These are phyloP conservation scores for Callosobruchus maculatus DNA, from an alignment of 2,888 invertebrate species.

Conservation along the genomic window DNA sequence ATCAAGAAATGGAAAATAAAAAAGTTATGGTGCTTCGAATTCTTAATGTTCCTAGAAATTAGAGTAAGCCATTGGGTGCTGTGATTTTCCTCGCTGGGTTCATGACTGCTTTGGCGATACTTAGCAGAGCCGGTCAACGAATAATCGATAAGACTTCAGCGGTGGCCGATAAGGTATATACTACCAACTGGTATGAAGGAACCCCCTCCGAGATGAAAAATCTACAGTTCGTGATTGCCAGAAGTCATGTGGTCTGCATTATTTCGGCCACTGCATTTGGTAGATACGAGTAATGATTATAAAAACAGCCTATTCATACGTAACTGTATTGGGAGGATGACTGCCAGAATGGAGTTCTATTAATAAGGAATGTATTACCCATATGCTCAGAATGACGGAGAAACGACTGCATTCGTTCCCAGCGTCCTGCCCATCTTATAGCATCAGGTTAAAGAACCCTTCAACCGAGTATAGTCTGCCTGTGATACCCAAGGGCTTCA, in stretches of 20 bases:
- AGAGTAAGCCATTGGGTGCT: conserved; percentile 3
- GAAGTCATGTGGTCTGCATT: not conserved
- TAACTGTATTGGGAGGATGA: too few species aligned
- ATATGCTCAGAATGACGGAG: too few species aligned
- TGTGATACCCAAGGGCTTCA: too few species aligned
- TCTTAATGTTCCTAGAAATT: too few species aligned
- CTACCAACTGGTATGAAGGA: conserved; percentile 4
- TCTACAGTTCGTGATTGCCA: conserved; percentile 4
- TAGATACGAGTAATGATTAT: not conserved
- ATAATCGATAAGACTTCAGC: conserved; percentile 3
- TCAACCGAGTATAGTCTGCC: too few species aligned
- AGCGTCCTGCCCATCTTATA: too few species aligned
- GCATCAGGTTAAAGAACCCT: too few species aligned
- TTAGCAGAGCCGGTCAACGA: conserved; percentile 5
- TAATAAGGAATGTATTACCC: too few species aligned
- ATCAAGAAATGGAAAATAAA: too few species aligned
- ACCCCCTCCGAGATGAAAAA: not conserved
- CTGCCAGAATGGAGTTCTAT: too few species aligned
- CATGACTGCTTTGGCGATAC: conserved; percentile 1
- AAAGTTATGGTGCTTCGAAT: too few species aligned
- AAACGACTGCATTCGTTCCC: too few species aligned
- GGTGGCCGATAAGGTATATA: not conserved
- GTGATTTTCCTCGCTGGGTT: not conserved
- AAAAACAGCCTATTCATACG: not conserved
- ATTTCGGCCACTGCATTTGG: conserved; percentile 1